Conservation (phyloP, 2,888 invertebrate species). For the Calameuta idolon region DNA sequence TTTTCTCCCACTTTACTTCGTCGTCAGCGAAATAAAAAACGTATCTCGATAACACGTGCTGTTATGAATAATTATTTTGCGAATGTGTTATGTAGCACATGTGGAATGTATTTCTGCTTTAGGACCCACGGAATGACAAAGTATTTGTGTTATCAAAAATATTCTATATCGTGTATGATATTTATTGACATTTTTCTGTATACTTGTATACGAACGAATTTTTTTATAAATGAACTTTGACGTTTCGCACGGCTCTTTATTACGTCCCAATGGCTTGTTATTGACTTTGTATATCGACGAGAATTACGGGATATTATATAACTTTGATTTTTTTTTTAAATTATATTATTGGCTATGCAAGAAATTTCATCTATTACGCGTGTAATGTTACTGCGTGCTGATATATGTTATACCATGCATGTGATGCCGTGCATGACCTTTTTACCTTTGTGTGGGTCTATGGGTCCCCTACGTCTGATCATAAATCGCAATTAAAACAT, state of each 20-base stretch:
- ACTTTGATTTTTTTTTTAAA: neutral
- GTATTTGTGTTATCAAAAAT: neutral
- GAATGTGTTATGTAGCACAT: neutral
- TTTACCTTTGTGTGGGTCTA: neutral
- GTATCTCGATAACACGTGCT: neutral
- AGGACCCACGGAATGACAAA: neutral
- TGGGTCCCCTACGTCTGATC: slow-evolving; percentile 9
- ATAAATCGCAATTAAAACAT: slow-evolving; percentile 11
- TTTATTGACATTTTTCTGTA: neutral
- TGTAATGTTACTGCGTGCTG: neutral
- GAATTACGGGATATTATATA: neutral
- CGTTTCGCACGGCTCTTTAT: neutral
- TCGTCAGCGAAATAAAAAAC: neutral
- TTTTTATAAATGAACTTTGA: neutral
- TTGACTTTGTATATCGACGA: neutral
- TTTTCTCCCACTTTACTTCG: neutral
- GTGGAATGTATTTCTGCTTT: neutral
- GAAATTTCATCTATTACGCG: neutral
- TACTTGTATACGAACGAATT: neutral
- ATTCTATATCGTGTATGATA: neutral
- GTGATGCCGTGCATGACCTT: neutral
- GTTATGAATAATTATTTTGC: neutral
- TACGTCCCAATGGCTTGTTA: neutral
- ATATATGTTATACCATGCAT: neutral
- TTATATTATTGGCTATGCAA: neutral